These are phyloP conservation scores for Etia nguti DNA, from an alignment of 2,113 vertebrate genomes.

Conservation along the genomic window DNA sequence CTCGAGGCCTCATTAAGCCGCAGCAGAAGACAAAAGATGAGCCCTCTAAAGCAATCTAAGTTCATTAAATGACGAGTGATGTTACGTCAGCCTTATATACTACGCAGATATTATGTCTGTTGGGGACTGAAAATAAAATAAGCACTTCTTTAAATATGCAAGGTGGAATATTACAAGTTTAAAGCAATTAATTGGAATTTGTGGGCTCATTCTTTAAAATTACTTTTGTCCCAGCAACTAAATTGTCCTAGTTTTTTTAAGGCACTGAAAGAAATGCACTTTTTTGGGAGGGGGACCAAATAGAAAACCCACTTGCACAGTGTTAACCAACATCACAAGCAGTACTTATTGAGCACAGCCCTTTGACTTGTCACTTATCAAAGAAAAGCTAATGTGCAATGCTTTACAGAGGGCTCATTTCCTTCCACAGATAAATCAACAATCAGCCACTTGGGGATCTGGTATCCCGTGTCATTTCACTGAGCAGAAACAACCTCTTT, in stretches of 20 bases:
- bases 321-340: constrained; percentile 37
- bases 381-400: constrained; percentile 24
- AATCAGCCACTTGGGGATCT: constrained; percentile 12
- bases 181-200: background rate
- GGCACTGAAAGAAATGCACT: background rate
- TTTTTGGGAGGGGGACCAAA: background rate
- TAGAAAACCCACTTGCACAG: background rate
- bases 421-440: constrained; percentile 30
- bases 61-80: background rate
- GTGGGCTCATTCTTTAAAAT: background rate
- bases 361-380: constrained; percentile 30
- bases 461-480: background rate
- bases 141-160: background rate
- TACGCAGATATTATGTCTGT: background rate
- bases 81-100: background rate
- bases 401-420: background rate
- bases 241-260: background rate
- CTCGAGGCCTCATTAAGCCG: background rate
- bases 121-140: background rate
- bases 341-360: constrained; percentile 13
- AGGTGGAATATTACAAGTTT: background rate
- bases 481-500: background rate
- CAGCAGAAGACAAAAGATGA: background rate
- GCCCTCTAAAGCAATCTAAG: background rate
- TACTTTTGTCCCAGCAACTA: background rate